Evolutionary conservation across 2,113 vertebrate species (phyloP).

Genomic region (Scomber colias): DNA sequence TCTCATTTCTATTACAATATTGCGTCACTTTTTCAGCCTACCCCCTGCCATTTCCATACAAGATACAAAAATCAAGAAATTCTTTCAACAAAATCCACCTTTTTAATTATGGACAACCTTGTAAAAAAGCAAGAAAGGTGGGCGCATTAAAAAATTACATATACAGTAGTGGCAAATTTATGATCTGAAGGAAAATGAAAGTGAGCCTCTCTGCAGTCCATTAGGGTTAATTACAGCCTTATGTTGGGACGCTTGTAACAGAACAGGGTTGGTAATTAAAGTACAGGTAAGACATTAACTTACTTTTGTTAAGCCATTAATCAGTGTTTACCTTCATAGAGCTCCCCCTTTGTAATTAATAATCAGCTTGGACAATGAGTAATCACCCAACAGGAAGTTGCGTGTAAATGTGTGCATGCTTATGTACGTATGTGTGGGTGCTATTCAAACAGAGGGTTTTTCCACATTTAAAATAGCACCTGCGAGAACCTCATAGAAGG

Average conservation of each 20-base stretch:
- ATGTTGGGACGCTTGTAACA: slow-evolving; percentile 81
- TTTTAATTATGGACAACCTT: slow-evolving; percentile 48
- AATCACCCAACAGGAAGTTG: slow-evolving; percentile 80
- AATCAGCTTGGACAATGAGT: slow-evolving; percentile 85
- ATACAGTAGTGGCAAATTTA: slow-evolving; percentile 35
- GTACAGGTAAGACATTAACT: slow-evolving; percentile 88
- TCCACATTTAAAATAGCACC: slow-evolving; percentile 53
- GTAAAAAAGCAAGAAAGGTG: slow-evolving; percentile 20
- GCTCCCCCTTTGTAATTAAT: slow-evolving; percentile 86
- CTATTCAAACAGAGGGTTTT: slow-evolving; percentile 46
- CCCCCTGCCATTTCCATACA: slow-evolving; percentile 35
- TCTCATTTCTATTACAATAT: slow-evolving; percentile 49
- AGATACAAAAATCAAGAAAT: slow-evolving; percentile 33
- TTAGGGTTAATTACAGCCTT: slow-evolving; percentile 84
- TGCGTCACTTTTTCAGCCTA: slow-evolving; percentile 45
- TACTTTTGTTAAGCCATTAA: slow-evolving; percentile 89
- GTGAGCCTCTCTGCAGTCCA: slow-evolving; percentile 70
- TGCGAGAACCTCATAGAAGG: neutral
- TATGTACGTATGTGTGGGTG: slow-evolving; percentile 24
- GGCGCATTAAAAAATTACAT: slow-evolving; percentile 34
- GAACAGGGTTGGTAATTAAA: slow-evolving; percentile 84
- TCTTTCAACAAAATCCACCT: slow-evolving; percentile 3
- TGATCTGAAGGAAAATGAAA: slow-evolving; percentile 60
- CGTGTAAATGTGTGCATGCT: slow-evolving; percentile 36
- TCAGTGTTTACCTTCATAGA: slow-evolving; percentile 86